These are phyloP conservation scores for Cephalopterus ornatus DNA, from an alignment of 2,113 vertebrate species.

Conservation along the genomic window DNA sequence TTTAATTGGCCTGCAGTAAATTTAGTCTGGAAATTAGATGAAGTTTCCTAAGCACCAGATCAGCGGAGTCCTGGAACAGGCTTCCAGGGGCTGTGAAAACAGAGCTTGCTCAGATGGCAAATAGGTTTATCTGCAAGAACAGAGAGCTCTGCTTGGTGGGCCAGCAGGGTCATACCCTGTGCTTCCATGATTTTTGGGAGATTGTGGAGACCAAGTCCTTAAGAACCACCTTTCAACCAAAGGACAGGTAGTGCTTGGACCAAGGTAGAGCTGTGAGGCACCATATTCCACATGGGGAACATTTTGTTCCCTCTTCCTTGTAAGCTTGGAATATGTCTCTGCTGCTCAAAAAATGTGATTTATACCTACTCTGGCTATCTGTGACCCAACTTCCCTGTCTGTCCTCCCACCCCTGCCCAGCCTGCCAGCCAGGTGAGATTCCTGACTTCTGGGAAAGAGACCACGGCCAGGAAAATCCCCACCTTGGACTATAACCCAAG, in stretches of 20 bases:
- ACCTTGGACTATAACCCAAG: neutral
- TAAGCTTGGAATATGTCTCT: neutral
- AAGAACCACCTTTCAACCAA: neutral
- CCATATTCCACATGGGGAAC: neutral
- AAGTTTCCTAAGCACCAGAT: slow-evolving; percentile 21
- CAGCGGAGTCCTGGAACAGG: neutral
- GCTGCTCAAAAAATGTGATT: neutral
- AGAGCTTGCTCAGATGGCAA: neutral
- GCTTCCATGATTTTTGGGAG: neutral
- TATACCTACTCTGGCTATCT: neutral
- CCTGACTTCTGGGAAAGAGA: neutral
- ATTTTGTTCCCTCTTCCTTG: neutral
- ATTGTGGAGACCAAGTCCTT: neutral
- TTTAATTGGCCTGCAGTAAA: slow-evolving; percentile 49
- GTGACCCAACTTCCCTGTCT: neutral
- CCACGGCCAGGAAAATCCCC: neutral
- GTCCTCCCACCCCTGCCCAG: neutral
- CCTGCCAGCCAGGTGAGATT: neutral
- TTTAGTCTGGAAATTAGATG: slow-evolving; percentile 52
- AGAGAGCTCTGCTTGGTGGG: neutral
- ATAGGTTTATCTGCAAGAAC: neutral
- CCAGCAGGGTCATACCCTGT: neutral
- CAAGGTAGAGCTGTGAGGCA: neutral
- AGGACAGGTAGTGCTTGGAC: neutral
- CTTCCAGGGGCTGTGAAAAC: slow-evolving; percentile 24